Conservation (phyloP, 2,113 vertebrate genomes). For the Jacana jacana region DNA sequence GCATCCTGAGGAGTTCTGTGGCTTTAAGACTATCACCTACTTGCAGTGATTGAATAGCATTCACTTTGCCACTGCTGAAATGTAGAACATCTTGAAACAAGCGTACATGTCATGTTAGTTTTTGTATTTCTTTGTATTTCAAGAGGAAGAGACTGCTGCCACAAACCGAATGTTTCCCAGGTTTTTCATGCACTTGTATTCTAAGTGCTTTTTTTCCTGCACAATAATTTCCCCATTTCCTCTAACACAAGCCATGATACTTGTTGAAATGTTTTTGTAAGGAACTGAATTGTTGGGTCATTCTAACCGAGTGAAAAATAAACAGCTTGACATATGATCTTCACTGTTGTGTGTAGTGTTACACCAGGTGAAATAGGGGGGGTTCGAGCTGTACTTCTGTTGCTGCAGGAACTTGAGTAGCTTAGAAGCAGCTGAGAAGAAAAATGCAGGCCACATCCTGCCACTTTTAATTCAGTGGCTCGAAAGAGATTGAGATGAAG, state of each 20-base stretch:
- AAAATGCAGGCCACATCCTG: neutral
- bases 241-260: neutral
- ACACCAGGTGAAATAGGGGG: neutral
- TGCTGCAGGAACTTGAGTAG: neutral
- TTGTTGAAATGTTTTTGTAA: constrained; percentile 33
- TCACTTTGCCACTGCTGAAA: constrained; percentile 40
- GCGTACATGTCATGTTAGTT: constrained; percentile 32
- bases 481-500: neutral
- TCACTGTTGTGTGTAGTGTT: neutral
- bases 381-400: neutral
- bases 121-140: constrained; percentile 69
- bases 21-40: constrained; percentile 20
- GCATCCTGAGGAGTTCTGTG: constrained; percentile 25
- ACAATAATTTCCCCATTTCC: constrained; percentile 50
- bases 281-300: constrained; percentile 28
- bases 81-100: constrained; percentile 56
- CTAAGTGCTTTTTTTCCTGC: constrained; percentile 54
- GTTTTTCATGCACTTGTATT: constrained; percentile 39
- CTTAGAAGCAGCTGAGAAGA: neutral
- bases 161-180: constrained; percentile 42
- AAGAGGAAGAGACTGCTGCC: constrained; percentile 48
- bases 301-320: constrained; percentile 36
- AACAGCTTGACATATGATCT: constrained; percentile 46
- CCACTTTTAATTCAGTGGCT: neutral
- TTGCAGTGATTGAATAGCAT: neutral